phyloP scores from a whole-genome alignment of 2,888 invertebrate genomes.

The Drosophila borealis region DNA sequence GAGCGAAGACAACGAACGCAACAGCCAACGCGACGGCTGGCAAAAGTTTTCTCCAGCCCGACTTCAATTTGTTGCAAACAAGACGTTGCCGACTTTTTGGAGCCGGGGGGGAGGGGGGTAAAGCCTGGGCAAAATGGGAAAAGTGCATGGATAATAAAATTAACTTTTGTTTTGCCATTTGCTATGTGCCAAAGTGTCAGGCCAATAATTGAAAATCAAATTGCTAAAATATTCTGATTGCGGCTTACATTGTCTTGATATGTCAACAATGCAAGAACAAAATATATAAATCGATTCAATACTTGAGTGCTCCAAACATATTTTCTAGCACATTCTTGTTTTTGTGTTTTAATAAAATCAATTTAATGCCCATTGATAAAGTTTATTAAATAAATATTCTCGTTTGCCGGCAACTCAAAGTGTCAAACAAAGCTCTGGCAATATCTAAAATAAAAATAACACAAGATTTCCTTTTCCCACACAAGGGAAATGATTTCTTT shows the following conservation, averaged over 20 bases:
- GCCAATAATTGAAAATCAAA: conserved; percentile 64
- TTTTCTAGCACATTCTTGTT: too few relatives aligned
- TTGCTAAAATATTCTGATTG: conserved; percentile 45
- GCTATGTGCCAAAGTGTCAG: conserved; percentile 46
- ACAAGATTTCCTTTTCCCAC: too few relatives aligned
- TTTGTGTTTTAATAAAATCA: not conserved
- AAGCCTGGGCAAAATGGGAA: conserved; percentile 45
- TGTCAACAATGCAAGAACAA: not conserved
- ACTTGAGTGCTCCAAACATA: not conserved
- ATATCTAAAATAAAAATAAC: too few relatives aligned
- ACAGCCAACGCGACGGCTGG: conserved; percentile 29
- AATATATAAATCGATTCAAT: conserved; percentile 3
- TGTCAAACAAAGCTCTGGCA: too few relatives aligned
- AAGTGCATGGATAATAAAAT: conserved; percentile 66
- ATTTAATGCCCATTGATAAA: not conserved
- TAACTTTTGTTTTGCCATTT: conserved; percentile 56
- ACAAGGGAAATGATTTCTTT: too few relatives aligned
- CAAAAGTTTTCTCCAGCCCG: conserved; percentile 56
- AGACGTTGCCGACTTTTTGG: conserved; percentile 26
- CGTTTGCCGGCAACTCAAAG: too few relatives aligned
- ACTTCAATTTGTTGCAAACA: conserved; percentile 62
- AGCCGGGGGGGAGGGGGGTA: too few relatives aligned
- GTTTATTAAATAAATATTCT: not conserved
- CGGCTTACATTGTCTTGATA: conserved; percentile 6
- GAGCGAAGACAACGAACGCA: conserved; percentile 37